These are phyloP conservation scores for Drosophila sp. DNA, from an alignment of 1,140 invertebrate genomes.

Conservation along the genomic window DNA sequence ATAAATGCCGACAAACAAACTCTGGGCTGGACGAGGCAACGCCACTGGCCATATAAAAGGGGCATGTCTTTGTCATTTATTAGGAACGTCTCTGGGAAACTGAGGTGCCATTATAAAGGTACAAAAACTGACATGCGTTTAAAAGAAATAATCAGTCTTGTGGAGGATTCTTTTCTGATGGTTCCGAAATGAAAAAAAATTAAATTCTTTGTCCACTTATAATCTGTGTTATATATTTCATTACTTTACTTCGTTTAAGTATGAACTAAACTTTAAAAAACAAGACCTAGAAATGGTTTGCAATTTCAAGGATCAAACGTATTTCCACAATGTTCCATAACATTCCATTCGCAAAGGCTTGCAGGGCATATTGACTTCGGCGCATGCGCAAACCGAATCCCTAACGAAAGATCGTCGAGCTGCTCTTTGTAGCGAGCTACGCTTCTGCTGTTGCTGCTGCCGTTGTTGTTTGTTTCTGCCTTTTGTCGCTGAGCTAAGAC, in stretches of 20 bases:
- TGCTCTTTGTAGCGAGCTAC: conserved; percentile 40
- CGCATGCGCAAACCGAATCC: conserved; percentile 36
- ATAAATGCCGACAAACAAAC: too few species aligned
- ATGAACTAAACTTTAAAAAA: too few species aligned
- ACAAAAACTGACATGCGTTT: conserved; percentile 12
- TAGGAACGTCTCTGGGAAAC: conserved; percentile 3
- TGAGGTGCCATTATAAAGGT: conserved; percentile 12
- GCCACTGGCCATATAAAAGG: conserved; percentile 15
- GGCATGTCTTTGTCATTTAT: conserved; percentile 34
- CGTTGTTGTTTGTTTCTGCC: conserved; percentile 3
- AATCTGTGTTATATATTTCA: too few species aligned
- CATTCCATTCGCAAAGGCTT: conserved; percentile 5
- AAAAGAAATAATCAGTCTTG: conserved; percentile 13
- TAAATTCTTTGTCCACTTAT: not conserved
- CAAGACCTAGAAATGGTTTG: not conserved
- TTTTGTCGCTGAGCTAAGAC: conserved; percentile 43
- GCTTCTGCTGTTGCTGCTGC: conserved; percentile 21
- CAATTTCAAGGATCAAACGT: conserved; percentile 15
- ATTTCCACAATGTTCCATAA: conserved; percentile 21
- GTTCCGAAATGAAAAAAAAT: not conserved
- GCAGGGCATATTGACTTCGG: conserved; percentile 48
- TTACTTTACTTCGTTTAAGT: not conserved
- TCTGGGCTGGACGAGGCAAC: conserved; percentile 2
- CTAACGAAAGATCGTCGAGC: conserved; percentile 52
- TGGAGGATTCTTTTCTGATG: not conserved